Conservation (phyloP, 2,797 vertebrate species). For the Crocodylus rhombifer region DNA sequence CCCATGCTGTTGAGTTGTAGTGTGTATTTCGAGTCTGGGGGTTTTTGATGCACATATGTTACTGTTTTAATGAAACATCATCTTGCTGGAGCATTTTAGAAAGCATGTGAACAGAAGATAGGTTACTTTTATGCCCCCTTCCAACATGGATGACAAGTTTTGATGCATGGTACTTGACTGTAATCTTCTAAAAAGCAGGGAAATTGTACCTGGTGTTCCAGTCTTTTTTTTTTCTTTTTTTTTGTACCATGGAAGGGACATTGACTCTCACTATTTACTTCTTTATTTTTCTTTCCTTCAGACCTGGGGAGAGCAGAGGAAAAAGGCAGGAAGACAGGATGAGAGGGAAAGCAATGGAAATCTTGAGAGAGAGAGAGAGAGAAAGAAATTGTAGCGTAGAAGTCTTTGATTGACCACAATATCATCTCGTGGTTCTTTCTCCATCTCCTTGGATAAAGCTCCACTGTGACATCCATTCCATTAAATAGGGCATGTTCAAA, state of each 20-base stretch:
- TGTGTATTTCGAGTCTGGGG: not conserved
- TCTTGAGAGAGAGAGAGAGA: constrained; percentile 55
- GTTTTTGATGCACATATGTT: not conserved
- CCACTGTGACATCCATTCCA: constrained; percentile 81
- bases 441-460: constrained; percentile 76
- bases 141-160: rapidly evolving
- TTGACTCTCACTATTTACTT: not conserved
- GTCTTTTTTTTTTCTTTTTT: rapidly evolving
- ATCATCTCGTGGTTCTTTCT: constrained; percentile 77
- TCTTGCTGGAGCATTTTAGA: rapidly evolving
- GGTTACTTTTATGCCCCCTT: not conserved
- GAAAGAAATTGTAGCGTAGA: constrained; percentile 64
- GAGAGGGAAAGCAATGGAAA: constrained; percentile 54
- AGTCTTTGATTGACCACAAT: constrained; percentile 77
- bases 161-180: not conserved
- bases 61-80: not conserved
- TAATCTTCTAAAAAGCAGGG: not conserved
- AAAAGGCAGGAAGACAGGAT: not conserved
- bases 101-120: not conserved
- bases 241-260: not conserved
- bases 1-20: not conserved
- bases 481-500: constrained; percentile 84
- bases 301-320: not conserved
- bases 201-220: rapidly evolving
- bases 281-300: constrained; percentile 27